A percentile compares a stretch with the other conserved stretches of the same genome.
Conservation (phyloP, 2,797 vertebrate genomes). For the Anguilla marmorata region DNA sequence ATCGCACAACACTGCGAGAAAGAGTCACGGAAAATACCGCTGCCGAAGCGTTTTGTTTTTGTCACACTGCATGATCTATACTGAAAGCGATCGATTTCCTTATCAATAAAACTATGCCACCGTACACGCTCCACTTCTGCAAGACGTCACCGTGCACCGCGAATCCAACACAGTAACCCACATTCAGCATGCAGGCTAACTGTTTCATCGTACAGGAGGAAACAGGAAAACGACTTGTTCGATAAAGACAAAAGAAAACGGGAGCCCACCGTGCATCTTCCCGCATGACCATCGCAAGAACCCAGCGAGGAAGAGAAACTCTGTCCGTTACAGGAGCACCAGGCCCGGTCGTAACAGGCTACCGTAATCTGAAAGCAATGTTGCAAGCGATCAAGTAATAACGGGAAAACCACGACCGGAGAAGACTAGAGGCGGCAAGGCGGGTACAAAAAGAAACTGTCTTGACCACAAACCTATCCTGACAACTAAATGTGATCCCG, state of each 20-base stretch:
- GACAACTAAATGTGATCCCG: conserved; percentile 26
- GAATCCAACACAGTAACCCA: conserved; percentile 46
- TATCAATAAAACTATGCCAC: background rate
- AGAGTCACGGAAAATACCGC: background rate
- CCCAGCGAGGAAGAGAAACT: background rate
- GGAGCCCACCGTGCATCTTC: conserved; percentile 7
- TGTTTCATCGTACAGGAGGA: conserved; percentile 20
- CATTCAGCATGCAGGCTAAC: conserved; percentile 39
- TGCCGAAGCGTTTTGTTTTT: conserved; percentile 5
- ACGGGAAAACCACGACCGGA: conserved; percentile 15
- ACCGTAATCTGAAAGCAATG: background rate
- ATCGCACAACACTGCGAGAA: background rate
- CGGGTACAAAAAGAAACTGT: conserved; percentile 26
- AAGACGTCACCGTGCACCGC: conserved; percentile 33
- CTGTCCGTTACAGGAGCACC: background rate
- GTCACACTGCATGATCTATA: background rate
- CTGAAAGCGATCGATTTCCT: background rate
- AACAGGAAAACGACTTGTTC: conserved; percentile 31
- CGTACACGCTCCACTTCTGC: background rate
- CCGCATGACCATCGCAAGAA: conserved; percentile 18
- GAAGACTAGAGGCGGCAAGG: conserved; percentile 31
- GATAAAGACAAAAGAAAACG: conserved; percentile 36
- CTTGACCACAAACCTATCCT: conserved; percentile 17
- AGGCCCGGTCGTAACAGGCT: conserved; percentile 16
- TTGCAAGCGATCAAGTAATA: conserved; percentile 13